Evolutionary conservation across 2,888 invertebrate genomes (phyloP).

Genomic region (Apoda limacodes): DNA sequence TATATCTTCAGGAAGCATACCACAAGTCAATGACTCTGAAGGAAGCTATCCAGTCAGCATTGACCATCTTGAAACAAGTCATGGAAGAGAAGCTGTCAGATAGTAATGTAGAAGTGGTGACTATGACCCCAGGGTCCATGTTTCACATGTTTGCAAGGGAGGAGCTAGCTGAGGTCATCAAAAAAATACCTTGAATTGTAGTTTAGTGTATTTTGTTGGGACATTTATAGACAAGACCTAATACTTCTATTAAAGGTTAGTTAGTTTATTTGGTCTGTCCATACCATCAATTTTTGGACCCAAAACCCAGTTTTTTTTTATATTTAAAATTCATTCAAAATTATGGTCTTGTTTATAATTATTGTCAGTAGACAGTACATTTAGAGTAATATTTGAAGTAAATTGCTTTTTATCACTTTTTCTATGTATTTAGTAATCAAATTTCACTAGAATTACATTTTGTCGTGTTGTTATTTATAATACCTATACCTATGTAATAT

Average conservation of each 20-base stretch:
- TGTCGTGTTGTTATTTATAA: conserved; percentile 1
- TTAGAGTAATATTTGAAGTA: conserved; percentile 45
- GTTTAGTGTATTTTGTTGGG: too few species aligned
- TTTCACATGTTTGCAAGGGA: conserved; percentile 93
- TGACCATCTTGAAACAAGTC: conserved; percentile 97
- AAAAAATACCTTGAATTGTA: conserved; percentile 72
- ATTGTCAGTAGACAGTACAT: too few species aligned
- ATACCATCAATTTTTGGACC: too few species aligned
- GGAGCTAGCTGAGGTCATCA: conserved; percentile 91
- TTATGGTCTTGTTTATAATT: too few species aligned
- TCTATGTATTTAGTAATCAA: too few species aligned
- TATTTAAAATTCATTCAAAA: too few species aligned
- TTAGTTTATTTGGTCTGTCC: too few species aligned
- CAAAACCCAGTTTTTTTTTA: too few species aligned
- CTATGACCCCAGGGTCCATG: conserved; percentile 84
- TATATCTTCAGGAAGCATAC: conserved; percentile 68
- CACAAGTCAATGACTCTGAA: conserved; percentile 91
- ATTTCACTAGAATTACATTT: too few species aligned
- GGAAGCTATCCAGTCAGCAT: conserved; percentile 91
- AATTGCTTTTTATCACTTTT: conserved; percentile 37
- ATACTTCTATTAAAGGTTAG: too few species aligned
- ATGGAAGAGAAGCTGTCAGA: conserved; percentile 99
- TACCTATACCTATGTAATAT: too few species aligned
- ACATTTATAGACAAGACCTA: too few species aligned
- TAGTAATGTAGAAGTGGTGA: conserved; percentile 97